Conservation (phyloP, 2,113 vertebrate species). For the Tiliqua scincoides region DNA sequence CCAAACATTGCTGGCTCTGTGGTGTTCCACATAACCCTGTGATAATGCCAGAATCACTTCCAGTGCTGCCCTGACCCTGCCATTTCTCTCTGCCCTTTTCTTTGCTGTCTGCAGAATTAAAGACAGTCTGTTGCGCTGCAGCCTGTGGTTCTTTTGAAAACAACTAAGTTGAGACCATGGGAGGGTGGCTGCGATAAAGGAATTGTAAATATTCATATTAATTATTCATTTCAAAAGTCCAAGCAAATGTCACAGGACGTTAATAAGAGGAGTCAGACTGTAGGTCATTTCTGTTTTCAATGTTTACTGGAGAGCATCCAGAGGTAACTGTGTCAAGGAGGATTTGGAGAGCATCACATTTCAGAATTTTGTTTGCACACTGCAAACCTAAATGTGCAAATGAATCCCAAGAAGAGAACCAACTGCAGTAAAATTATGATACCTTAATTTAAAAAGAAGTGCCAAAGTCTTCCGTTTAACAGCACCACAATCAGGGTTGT, state of each 20-base stretch:
- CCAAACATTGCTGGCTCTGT: neutral
- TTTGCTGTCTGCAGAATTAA: neutral
- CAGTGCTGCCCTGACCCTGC: neutral
- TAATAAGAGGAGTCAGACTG: neutral
- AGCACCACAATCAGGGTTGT: neutral
- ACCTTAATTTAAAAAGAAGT: neutral
- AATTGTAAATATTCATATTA: slow-evolving; percentile 16
- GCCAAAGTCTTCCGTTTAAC: neutral
- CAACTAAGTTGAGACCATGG: slow-evolving; percentile 1
- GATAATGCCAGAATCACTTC: neutral
- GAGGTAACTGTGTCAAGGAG: slow-evolving; percentile 19
- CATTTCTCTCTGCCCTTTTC: neutral
- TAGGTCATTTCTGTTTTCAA: neutral
- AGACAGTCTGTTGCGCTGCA: neutral
- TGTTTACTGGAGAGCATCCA: slow-evolving; percentile 5
- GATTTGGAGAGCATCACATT: neutral
- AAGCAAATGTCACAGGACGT: neutral
- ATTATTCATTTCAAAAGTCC: slow-evolving; percentile 9
- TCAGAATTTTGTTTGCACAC: neutral
- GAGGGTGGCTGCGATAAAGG: slow-evolving; percentile 8
- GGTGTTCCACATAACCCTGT: neutral
- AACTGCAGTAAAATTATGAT: neutral
- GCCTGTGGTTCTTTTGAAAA: neutral
- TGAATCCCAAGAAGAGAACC: neutral
- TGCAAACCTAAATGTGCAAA: neutral